Conservation (phyloP, 1,140 invertebrate species). For the Onthophagus taurus region DNA sequence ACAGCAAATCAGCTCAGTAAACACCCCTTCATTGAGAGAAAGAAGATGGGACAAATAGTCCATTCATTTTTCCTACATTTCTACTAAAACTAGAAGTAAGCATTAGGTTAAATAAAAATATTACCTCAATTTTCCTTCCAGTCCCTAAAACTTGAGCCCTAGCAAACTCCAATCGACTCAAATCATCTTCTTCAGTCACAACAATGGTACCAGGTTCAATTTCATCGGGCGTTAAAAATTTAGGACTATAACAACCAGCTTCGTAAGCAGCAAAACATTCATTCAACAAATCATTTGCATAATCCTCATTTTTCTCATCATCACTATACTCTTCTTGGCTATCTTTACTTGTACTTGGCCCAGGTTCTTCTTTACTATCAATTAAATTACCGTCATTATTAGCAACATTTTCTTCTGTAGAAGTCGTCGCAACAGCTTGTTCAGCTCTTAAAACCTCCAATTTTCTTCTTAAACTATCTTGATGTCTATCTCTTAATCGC, state of each 20-base stretch:
- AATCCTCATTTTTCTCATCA: constrained; percentile 36
- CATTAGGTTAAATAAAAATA: too few relatives aligned
- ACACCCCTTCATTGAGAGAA: too few relatives aligned
- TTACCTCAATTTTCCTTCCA: constrained; percentile 43
- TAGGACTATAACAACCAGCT: constrained; percentile 75
- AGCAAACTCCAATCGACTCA: constrained; percentile 62
- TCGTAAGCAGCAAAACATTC: constrained; percentile 66
- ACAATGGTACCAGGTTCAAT: constrained; percentile 79
- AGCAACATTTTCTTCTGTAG: constrained; percentile 12
- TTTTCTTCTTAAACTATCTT: constrained; percentile 83
- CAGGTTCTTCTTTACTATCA: constrained; percentile 8
- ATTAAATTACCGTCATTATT: not conserved
- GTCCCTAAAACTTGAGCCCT: constrained; percentile 51
- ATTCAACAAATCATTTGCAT: constrained; percentile 44
- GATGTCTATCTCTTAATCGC: constrained; percentile 82
- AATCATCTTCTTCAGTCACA: constrained; percentile 69
- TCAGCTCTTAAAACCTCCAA: constrained; percentile 83
- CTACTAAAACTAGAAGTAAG: too few relatives aligned
- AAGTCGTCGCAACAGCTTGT: constrained; percentile 53
- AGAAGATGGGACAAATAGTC: too few relatives aligned
- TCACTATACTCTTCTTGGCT: constrained; percentile 13
- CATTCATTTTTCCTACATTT: too few relatives aligned
- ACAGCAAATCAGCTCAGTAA: too few relatives aligned
- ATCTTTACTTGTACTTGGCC: constrained; percentile 3
- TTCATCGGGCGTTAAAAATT: constrained; percentile 53